Evolutionary conservation across 2,113 vertebrate genomes (phyloP).

Genomic region (Cinclus mexicanus): DNA sequence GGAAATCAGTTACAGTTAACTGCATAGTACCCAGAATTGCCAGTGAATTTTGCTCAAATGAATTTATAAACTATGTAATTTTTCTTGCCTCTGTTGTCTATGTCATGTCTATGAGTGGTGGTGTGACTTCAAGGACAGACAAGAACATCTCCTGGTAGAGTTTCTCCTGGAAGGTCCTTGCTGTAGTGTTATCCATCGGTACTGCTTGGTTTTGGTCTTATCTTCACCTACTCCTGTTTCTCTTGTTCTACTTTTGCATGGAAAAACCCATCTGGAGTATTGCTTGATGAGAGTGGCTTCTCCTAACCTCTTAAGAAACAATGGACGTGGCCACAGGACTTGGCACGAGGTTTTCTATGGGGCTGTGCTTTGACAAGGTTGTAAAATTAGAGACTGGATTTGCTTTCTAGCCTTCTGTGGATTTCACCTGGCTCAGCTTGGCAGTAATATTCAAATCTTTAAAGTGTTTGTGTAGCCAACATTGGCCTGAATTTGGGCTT

Average conservation of each 20-base stretch:
- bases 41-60: background rate
- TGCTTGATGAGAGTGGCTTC: background rate
- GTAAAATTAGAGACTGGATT: background rate
- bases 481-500: background rate
- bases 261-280: background rate
- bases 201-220: background rate
- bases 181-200: background rate
- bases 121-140: background rate
- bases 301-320: background rate
- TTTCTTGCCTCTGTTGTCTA: background rate
- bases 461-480: background rate
- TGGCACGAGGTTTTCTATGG: background rate
- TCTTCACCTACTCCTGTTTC: background rate
- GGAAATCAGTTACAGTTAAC: background rate
- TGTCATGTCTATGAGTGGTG: background rate
- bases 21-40: background rate
- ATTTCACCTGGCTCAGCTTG: background rate
- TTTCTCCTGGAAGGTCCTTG: background rate
- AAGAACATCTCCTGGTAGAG: background rate
- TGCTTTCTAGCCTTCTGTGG: background rate
- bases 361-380: background rate
- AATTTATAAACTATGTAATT: background rate
- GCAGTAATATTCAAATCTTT: background rate
- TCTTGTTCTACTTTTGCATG: background rate
- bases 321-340: background rate